phyloP scores from a whole-genome alignment of 2,888 invertebrate species.

The Archaeoteleia sp. region DNA sequence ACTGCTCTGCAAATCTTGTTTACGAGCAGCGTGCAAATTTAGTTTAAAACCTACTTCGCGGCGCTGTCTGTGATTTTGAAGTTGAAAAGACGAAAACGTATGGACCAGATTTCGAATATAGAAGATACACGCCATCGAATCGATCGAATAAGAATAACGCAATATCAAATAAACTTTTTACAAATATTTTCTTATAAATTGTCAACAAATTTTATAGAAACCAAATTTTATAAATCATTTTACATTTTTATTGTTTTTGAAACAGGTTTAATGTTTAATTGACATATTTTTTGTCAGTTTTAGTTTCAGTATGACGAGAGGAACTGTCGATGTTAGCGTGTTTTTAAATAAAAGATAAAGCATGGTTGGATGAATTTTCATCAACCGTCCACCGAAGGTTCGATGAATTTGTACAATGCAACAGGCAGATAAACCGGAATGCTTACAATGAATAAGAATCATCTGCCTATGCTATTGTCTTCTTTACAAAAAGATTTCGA shows the following conservation, averaged over 20 bases:
- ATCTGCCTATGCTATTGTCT: constrained; percentile 46
- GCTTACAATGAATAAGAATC: constrained; percentile 46
- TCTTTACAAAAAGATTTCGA: constrained; percentile 33
- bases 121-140: not conserved
- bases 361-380: constrained; percentile 65
- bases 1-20: constrained; percentile 29
- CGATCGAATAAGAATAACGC: not conserved
- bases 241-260: too few relatives aligned
- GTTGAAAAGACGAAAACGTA: constrained; percentile 5
- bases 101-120: too few relatives aligned
- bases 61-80: constrained; percentile 10
- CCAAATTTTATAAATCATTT: too few relatives aligned
- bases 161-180: too few relatives aligned
- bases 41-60: constrained; percentile 16
- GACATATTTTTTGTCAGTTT: not conserved
- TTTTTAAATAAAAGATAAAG: constrained; percentile 42
- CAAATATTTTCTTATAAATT: too few relatives aligned
- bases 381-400: constrained; percentile 63
- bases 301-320: too few relatives aligned
- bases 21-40: constrained; percentile 19
- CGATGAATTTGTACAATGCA: constrained; percentile 66
- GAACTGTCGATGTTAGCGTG: constrained; percentile 34
- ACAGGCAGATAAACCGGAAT: constrained; percentile 54
- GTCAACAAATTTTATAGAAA: too few relatives aligned
- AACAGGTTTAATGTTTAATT: too few relatives aligned